Conservation (phyloP, 2,113 vertebrate genomes). For the Leucosticte australis region DNA sequence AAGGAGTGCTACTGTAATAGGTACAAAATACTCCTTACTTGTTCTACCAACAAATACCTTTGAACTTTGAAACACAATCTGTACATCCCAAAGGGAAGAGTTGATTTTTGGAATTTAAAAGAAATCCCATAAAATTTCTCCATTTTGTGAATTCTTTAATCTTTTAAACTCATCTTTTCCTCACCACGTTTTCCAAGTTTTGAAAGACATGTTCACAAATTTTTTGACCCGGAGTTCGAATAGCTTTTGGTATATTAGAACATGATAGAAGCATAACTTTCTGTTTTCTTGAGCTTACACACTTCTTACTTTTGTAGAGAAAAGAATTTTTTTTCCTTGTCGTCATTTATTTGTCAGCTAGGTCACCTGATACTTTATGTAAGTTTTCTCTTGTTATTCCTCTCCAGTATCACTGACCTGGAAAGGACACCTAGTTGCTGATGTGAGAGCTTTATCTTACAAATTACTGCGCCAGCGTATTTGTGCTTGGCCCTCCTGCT, state of each 20-base stretch:
- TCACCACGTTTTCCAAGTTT: not conserved
- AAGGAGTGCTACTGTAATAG: not conserved
- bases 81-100: not conserved
- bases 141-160: not conserved
- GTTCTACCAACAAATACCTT: not conserved
- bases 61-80: not conserved
- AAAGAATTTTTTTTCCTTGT: not conserved
- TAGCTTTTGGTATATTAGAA: not conserved
- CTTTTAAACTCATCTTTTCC: not conserved
- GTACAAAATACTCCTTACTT: not conserved
- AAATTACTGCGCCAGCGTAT: not conserved
- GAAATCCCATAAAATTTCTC: not conserved
- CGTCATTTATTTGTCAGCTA: not conserved
- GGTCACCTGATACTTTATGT: not conserved
- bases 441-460: not conserved
- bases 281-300: not conserved
- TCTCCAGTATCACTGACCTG: not conserved
- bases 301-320: not conserved
- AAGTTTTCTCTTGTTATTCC: not conserved
- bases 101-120: not conserved
- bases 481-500: not conserved
- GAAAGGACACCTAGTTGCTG: constrained; percentile 1
- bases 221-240: not conserved
- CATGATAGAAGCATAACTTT: not conserved
- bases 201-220: not conserved